Evolutionary conservation across 2,797 vertebrate species (phyloP).

Genomic region (Chloroceryle inda): DNA sequence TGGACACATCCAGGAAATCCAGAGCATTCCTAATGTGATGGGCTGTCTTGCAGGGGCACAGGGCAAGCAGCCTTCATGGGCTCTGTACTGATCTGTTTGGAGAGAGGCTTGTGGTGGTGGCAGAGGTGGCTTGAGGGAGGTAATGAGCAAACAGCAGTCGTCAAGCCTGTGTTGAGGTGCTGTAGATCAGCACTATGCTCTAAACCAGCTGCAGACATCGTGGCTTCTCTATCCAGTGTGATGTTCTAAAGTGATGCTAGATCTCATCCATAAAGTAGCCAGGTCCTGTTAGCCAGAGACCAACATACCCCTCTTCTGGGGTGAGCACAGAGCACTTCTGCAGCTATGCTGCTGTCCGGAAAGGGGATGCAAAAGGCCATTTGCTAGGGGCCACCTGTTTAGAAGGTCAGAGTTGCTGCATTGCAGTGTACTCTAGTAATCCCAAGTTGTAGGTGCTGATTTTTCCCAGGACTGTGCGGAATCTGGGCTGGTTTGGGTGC

Average conservation of each 20-base stretch:
- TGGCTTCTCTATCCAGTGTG: not conserved
- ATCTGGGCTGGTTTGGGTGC: not conserved
- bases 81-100: not conserved
- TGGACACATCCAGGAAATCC: not conserved
- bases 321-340: not conserved
- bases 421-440: not conserved
- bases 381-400: slow-evolving; percentile 1
- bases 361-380: not conserved
- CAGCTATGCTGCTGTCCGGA: not conserved
- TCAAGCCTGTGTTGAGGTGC: not conserved
- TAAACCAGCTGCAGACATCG: not conserved
- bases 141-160: not conserved
- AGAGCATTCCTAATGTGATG: not conserved
- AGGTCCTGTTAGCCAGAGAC: not conserved
- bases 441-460: not conserved
- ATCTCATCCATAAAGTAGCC: not conserved
- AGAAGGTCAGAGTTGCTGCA: not conserved
- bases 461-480: not conserved
- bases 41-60: not conserved
- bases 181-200: not conserved
- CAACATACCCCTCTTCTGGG: not conserved
- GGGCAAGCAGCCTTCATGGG: not conserved
- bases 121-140: not conserved
- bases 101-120: not conserved
- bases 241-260: not conserved